phyloP scores from a whole-genome alignment of 2,113 vertebrate species.

The Centropus bengalensis region DNA sequence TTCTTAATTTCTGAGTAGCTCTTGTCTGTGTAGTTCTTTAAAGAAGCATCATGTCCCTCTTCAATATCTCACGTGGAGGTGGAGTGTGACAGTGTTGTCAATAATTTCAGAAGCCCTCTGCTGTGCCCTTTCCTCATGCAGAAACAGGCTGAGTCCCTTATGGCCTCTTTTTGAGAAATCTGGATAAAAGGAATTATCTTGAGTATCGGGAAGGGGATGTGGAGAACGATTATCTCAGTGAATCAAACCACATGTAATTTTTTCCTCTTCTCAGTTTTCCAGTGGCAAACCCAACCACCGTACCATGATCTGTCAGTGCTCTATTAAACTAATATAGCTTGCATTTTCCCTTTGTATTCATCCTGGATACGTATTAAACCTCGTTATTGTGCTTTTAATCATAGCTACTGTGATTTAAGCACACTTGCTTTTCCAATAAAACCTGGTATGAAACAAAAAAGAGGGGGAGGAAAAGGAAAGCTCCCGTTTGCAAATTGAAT shows the following conservation, averaged over 20 bases:
- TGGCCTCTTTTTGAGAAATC: not conserved
- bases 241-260: not conserved
- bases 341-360: not conserved
- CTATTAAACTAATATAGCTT: not conserved
- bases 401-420: not conserved
- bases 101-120: not conserved
- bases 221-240: too few species aligned
- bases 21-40: not conserved
- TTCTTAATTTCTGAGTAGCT: not conserved
- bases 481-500: not conserved
- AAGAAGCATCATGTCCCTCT: not conserved
- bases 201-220: not conserved
- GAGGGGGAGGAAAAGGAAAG: not conserved
- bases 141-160: not conserved
- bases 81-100: not conserved
- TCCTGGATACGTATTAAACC: not conserved
- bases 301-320: not conserved
- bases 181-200: not conserved
- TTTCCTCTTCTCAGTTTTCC: not conserved
- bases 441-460: not conserved
- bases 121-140: fast-evolving
- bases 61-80: not conserved
- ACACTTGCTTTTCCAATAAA: not conserved
- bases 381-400: not conserved
- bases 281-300: not conserved